Base-by-base conservation (phyloP, 2,888 invertebrate species). In the Nomada ruficornis region DNA sequence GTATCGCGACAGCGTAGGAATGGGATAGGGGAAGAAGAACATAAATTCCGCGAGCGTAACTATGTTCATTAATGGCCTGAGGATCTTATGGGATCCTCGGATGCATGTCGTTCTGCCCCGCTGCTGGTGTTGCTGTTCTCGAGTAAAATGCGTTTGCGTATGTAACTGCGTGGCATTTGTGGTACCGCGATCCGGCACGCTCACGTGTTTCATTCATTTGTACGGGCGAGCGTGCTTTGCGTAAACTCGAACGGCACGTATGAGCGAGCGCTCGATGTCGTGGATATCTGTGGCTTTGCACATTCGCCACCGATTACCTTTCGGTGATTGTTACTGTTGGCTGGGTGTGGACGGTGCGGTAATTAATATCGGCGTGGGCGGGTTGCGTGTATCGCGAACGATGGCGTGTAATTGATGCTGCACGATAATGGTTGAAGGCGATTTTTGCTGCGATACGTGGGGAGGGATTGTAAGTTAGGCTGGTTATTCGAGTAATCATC, bases 121-220 rank as follows among this genome's bases (percentile, higher is more conserved):
- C 54, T 69, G 57, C 50, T 13, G 20, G 54, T 69, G 57, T 44
- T 52, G 50, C 69, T 80, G 76, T 59, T 75, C 57, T 5, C 60
- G 47, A n/a, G 54, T 47, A 29, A 64, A 59, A 75, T 44, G 54
- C 44, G 73, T 70, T 62, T 44, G 54, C 69, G 47, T 54, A 15
- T 47, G 44, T 23, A 15, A 62, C 64, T 75, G 77, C 71, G 77
- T 71, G 57, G 20, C 13, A 3, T 13, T 42, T 73, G 74, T 63
- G 69, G 47, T 15, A 13, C 47, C 59, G 70, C 70, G 36, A 60
- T 52, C 60, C 23, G 70, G 50, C 70, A 75, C 26, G 42, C 23
- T 81, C 71, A 83, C 68, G 74, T 68, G 83, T 82, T 81, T 75
- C 81, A 83, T 83, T 83, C 78, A 83, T 83, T 63, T 36, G 26